A percentile compares a stretch with the other conserved stretches of the same genome.
Evolutionary conservation across 2,888 invertebrate species (phyloP).

Genomic region (Serripes groenlandicus): DNA sequence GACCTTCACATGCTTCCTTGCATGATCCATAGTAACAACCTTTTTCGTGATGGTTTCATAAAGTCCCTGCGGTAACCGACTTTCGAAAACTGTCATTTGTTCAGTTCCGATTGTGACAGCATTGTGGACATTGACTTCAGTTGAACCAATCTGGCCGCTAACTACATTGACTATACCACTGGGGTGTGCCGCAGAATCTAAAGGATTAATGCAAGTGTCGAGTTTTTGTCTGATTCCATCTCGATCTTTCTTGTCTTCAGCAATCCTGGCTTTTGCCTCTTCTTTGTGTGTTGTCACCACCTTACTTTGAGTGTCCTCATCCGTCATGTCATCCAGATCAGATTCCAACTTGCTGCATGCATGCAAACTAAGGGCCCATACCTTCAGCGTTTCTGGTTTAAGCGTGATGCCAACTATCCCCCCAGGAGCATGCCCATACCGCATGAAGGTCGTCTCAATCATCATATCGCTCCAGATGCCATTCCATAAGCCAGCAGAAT

Average conservation of each 20-base stretch:
- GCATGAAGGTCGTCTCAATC: slow-evolving; percentile 74
- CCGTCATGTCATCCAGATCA: slow-evolving; percentile 36
- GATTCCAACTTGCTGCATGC: slow-evolving; percentile 34
- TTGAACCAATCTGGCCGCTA: slow-evolving; percentile 20
- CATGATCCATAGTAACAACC: not conserved
- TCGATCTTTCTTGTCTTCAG: slow-evolving; percentile 33
- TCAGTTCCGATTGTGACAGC: slow-evolving; percentile 23
- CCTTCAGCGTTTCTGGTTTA: slow-evolving; percentile 58
- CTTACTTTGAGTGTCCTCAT: not conserved
- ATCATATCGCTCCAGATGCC: slow-evolving; percentile 72
- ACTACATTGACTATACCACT: slow-evolving; percentile 25
- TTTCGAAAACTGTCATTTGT: slow-evolving; percentile 31
- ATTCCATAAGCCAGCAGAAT: slow-evolving; percentile 69
- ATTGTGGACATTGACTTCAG: slow-evolving; percentile 29
- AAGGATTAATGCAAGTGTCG: slow-evolving; percentile 24
- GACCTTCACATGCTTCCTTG: slow-evolving; percentile 7
- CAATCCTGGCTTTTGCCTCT: slow-evolving; percentile 18
- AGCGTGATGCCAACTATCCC: slow-evolving; percentile 73
- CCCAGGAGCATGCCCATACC: slow-evolving; percentile 69
- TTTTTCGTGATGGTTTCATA: not conserved
- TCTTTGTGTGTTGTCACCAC: slow-evolving; percentile 16
- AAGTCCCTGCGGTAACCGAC: slow-evolving; percentile 18
- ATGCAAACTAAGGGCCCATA: slow-evolving; percentile 69
- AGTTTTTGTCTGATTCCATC: slow-evolving; percentile 25
- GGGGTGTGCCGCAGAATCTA: slow-evolving; percentile 14